Conservation (phyloP, 2,797 vertebrate genomes). For the Oryzias dopingdopingensis region DNA sequence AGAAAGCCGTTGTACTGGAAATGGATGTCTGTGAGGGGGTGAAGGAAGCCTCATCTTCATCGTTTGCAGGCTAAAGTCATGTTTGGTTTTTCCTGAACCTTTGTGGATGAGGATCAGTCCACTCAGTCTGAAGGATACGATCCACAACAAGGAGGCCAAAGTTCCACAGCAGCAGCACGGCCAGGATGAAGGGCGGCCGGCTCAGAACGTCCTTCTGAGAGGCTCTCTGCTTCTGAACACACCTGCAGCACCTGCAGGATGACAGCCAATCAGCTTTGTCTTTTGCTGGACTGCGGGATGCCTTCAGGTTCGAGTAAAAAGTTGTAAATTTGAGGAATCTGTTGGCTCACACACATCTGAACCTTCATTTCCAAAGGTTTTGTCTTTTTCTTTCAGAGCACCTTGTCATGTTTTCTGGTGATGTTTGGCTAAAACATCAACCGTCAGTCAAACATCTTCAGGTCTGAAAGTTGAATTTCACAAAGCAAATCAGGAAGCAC, state of each 20-base stretch:
- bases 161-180: conserved; percentile 90
- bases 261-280: conserved; percentile 11
- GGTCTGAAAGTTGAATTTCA: no score
- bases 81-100: background rate
- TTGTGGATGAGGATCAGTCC: background rate
- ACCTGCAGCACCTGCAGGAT: conserved; percentile 84
- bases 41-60: conserved; percentile 17
- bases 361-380: no score
- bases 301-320: background rate
- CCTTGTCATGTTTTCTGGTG: no score
- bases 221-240: conserved; percentile 75
- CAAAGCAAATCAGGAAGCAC: no score
- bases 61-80: background rate
- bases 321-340: no score
- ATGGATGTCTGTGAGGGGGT: conserved; percentile 86
- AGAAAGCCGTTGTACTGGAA: conserved; percentile 98
- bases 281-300: no score
- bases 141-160: conserved; percentile 93
- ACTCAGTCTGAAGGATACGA: conserved; percentile 86
- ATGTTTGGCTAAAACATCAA: no score
- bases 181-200: conserved; percentile 84
- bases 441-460: no score
- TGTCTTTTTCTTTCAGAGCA: no score
- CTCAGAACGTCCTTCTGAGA: conserved; percentile 75
- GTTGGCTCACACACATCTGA: no score